phyloP scores from a whole-genome alignment of 2,888 invertebrate genomes.

The Drosophila niveifrons region DNA sequence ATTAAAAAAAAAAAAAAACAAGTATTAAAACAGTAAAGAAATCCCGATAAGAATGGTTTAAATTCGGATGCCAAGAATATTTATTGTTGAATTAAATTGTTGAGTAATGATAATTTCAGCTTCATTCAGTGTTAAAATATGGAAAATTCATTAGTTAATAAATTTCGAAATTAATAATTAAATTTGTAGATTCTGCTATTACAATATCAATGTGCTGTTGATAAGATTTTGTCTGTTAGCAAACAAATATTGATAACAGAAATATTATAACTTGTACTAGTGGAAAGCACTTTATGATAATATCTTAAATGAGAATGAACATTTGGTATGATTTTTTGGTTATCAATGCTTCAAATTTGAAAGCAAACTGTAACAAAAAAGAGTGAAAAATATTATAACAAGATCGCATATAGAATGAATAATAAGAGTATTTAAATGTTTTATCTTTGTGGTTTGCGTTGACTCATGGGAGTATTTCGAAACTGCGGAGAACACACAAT shows the following conservation, averaged over 20 bases:
- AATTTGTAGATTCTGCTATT: neutral
- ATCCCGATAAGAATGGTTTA: no score
- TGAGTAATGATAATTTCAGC: no score
- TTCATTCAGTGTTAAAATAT: no score
- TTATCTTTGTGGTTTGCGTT: neutral
- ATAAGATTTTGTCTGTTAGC: neutral
- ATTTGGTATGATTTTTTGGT: no score
- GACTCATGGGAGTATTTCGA: conserved; percentile 7
- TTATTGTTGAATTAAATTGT: no score
- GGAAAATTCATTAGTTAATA: no score
- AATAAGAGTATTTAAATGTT: neutral
- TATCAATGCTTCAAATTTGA: no score
- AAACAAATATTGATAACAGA: neutral
- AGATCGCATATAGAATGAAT: neutral
- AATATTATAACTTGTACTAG: neutral
- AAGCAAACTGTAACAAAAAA: neutral
- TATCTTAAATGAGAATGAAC: neutral
- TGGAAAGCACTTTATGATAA: no score
- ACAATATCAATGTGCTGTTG: neutral
- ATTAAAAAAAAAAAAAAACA: no score
- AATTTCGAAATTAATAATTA: no score
- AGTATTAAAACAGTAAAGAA: no score
- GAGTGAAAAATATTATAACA: neutral
- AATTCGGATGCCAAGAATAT: no score
- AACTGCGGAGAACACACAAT: neutral